These are phyloP conservation scores for Drosophila kanekoi DNA, from an alignment of 2,888 invertebrate species.

Conservation along the genomic window DNA sequence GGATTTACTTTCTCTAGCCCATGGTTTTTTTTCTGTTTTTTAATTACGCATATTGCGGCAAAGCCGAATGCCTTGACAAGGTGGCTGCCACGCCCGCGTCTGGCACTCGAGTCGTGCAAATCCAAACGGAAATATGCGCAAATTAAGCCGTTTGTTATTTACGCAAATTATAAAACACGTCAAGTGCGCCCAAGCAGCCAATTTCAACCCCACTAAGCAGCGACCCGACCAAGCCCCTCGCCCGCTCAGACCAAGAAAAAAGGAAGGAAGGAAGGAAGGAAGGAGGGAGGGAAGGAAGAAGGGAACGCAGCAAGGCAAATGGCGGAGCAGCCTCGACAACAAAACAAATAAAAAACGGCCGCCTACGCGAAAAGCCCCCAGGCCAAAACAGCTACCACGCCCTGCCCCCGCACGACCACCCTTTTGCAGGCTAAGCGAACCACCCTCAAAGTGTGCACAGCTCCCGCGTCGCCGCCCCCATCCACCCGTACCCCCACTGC, in stretches of 20 bases:
- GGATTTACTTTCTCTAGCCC: slow-evolving; percentile 20
- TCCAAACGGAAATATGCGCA: slow-evolving; percentile 82
- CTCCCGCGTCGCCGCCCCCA: too few relatives aligned
- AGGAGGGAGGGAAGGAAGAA: too few relatives aligned
- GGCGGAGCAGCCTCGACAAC: slow-evolving; percentile 46
- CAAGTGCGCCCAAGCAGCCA: slow-evolving; percentile 75
- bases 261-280: too few relatives aligned
- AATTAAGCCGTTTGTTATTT: slow-evolving; percentile 84
- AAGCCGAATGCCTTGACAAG: slow-evolving; percentile 37
- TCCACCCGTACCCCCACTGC: too few relatives aligned
- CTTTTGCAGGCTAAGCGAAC: too few relatives aligned
- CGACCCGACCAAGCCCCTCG: not conserved
- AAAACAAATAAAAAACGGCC: slow-evolving; percentile 48
- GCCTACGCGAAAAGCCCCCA: slow-evolving; percentile 18
- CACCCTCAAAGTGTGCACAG: too few relatives aligned
- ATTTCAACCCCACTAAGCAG: slow-evolving; percentile 26
- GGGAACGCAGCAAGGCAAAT: slow-evolving; percentile 31
- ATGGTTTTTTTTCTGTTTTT: slow-evolving; percentile 24
- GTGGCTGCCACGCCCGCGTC: slow-evolving; percentile 17
- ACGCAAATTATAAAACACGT: slow-evolving; percentile 83
- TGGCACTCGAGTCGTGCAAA: slow-evolving; percentile 77
- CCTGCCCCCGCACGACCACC: not conserved
- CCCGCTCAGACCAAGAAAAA: slow-evolving; percentile 28
- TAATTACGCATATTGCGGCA: slow-evolving; percentile 68
- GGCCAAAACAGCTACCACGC: slow-evolving; percentile 7